These are phyloP conservation scores for Furcifer pardalis DNA, from an alignment of 2,797 vertebrate species.

Conservation along the genomic window DNA sequence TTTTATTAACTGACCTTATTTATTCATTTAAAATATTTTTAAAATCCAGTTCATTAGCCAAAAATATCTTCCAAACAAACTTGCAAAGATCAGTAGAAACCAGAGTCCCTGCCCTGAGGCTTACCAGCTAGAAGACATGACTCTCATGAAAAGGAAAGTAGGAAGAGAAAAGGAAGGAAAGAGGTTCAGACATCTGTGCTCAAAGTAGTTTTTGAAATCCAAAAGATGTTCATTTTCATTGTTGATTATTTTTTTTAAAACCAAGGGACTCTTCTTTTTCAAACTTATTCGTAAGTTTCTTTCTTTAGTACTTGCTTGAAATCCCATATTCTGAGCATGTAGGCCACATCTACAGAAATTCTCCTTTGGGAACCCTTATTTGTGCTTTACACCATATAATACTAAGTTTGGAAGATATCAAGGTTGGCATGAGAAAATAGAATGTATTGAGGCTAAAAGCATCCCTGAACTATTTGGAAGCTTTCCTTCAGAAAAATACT, in stretches of 20 bases:
- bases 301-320: conserved; percentile 25
- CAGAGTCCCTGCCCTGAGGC: background rate
- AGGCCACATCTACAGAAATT: background rate
- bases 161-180: background rate
- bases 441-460: background rate
- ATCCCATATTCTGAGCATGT: background rate
- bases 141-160: background rate
- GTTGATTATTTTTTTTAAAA: conserved; percentile 50
- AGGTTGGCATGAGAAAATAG: background rate
- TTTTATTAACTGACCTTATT: no score
- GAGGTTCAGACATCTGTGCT: background rate
- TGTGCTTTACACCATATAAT: no score
- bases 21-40: no score
- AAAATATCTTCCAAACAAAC: no score
- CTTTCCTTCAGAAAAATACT: background rate
- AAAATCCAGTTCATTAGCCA: no score
- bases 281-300: background rate
- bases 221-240: conserved; percentile 50
- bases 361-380: no score
- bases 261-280: background rate
- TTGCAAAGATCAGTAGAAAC: background rate
- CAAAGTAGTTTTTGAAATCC: conserved; percentile 49
- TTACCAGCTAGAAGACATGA: background rate
- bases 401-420: background rate
- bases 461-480: background rate